Evolutionary conservation across 2,888 invertebrate species (phyloP), one percentile per base, ranked within the genome.

Genomic region (Oeneis ivallda): DNA sequence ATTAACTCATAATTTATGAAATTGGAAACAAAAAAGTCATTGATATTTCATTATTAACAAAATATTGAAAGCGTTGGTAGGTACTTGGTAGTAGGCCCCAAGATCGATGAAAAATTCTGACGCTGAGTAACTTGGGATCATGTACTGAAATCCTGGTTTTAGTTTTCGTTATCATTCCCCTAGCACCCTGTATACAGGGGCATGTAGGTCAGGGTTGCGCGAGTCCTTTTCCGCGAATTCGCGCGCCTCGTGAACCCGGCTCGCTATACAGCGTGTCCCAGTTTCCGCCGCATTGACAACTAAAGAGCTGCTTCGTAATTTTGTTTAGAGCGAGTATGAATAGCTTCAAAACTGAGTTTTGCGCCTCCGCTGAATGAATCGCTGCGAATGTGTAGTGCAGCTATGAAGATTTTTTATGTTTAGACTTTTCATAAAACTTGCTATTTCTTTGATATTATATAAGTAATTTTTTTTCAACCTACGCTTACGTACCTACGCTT

Each of bases 301-400:
- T 47, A 58, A 10, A 57, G 13, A 58, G 58, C 43, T 26, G 45
- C 26, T 32, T 58, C 58, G 45, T 45, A 32, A 58, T 47, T 45
- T 26, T 11, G 15, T 47, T 34, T 34, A 32, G 4, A 58, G 11
- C n/a, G 43, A 19, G 10, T 7, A 17, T 47, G 58, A 58, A 47
- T 41, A 47, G 43, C 45, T 34, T 58, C 8, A 34, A 34, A 15
- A 37, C 53, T 53, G 53, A 9, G 15, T 37, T 53, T 15, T 10
- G 5, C 19, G 15, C 34, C n/a, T 15, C 15, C 1, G 1, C 15
- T 53, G 2, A 7, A 13, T 17, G 9, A 45, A 10, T 47, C 0
- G 2, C 49, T 50, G 6, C 11, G 49, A 50, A 26, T 26, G 49
- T 13, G 11, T 5, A 19, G 10, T 10, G 19, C 19, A n/a, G 45